phyloP scores from a whole-genome alignment of 2,113 vertebrate genomes.

The Agapornis roseicollis region DNA sequence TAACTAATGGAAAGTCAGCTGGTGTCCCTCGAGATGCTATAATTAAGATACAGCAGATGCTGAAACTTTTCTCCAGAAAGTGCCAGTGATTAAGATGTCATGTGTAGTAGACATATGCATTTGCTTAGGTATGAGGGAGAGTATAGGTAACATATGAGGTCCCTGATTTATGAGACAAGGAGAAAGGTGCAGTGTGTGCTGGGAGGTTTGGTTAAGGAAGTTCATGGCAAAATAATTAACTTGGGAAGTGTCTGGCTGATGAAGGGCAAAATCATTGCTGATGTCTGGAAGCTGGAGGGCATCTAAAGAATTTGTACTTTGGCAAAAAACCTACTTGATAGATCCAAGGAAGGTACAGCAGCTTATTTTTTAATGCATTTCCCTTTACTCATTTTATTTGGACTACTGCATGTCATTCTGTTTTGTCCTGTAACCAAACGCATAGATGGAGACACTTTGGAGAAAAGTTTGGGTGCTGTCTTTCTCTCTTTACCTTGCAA shows the following conservation, averaged over 20 bases:
- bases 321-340: background rate
- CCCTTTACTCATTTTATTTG: background rate
- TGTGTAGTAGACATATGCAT: background rate
- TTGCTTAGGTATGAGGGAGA: background rate
- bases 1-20: slow-evolving; percentile 30
- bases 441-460: background rate
- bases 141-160: background rate
- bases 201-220: background rate
- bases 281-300: background rate
- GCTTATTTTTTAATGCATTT: background rate
- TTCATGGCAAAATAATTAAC: background rate
- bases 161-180: background rate
- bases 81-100: slow-evolving; percentile 5
- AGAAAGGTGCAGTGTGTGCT: background rate
- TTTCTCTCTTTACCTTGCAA: background rate
- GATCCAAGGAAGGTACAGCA: background rate
- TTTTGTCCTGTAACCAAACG: background rate
- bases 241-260: background rate
- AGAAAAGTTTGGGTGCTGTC: background rate
- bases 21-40: slow-evolving; percentile 19
- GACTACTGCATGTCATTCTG: background rate
- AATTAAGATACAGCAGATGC: slow-evolving; percentile 52
- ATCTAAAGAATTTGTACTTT: background rate
- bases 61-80: slow-evolving; percentile 32
- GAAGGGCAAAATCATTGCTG: background rate